These are phyloP conservation scores for Dioctria linearis DNA, from an alignment of 2,888 invertebrate species.

Conservation along the genomic window DNA sequence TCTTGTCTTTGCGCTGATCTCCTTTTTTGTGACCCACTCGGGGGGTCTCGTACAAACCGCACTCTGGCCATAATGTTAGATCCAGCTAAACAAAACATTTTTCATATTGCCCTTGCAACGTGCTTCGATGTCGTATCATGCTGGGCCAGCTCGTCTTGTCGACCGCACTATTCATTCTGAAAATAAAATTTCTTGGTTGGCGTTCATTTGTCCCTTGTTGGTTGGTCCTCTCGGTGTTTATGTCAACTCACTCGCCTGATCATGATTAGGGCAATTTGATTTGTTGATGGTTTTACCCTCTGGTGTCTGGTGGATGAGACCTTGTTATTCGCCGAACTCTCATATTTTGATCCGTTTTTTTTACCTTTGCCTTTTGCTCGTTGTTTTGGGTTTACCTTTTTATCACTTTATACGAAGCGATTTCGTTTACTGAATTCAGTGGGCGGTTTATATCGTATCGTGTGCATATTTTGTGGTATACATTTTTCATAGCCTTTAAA, in stretches of 20 bases:
- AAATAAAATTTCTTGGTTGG: constrained; percentile 40
- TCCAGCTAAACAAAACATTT: constrained; percentile 41
- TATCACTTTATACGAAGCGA: neutral
- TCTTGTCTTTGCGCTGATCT: constrained; percentile 53
- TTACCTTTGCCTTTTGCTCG: neutral
- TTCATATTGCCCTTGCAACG: constrained; percentile 42
- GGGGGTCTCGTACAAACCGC: constrained; percentile 43
- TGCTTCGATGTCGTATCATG: constrained; percentile 36
- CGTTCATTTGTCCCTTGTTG: constrained; percentile 18
- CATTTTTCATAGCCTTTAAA: too few species aligned
- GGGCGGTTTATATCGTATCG: neutral
- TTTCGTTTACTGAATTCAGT: neutral
- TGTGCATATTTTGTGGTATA: too few species aligned
- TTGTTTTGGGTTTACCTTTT: too few species aligned
- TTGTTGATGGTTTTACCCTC: constrained; percentile 44
- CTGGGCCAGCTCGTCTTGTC: constrained; percentile 50
- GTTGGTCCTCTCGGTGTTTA: constrained; percentile 44
- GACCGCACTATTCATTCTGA: constrained; percentile 44
- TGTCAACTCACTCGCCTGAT: constrained; percentile 53
- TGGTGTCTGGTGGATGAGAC: constrained; percentile 24
- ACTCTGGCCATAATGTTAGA: constrained; percentile 42
- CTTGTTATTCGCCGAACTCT: constrained; percentile 21
- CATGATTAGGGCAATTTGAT: constrained; percentile 53
- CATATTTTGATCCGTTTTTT: neutral
- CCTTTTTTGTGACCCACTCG: constrained; percentile 54